A percentile compares a stretch with the other conserved stretches of the same genome.
These are phyloP conservation scores for Octopus sinensis DNA, from an alignment of 1,140 invertebrate species.

Conservation along the genomic window DNA sequence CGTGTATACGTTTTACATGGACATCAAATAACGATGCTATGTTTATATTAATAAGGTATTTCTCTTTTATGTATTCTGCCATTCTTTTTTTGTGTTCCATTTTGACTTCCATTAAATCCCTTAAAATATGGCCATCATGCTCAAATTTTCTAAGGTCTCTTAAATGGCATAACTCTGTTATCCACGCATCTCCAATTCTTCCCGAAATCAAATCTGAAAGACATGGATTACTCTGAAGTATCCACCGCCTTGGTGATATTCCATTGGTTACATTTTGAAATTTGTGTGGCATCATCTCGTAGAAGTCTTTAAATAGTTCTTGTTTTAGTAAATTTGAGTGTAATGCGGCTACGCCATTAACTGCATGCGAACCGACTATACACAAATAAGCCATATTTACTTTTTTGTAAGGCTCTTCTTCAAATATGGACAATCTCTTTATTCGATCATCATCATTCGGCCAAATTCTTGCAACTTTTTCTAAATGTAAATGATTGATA, in stretches of 20 bases:
- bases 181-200: slow-evolving; percentile 94
- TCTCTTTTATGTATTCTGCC: slow-evolving; percentile 77
- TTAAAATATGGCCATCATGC: slow-evolving; percentile 81
- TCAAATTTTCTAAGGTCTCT: slow-evolving; percentile 72
- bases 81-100: slow-evolving; percentile 87
- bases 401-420: slow-evolving; percentile 77
- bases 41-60: slow-evolving; percentile 86
- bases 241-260: slow-evolving; percentile 93
- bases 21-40: slow-evolving; percentile 92
- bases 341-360: slow-evolving; percentile 94
- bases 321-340: slow-evolving; percentile 94
- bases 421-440: slow-evolving; percentile 77
- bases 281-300: slow-evolving; percentile 87
- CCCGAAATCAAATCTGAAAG: slow-evolving; percentile 89
- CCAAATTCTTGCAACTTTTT: slow-evolving; percentile 69
- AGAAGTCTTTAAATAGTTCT: slow-evolving; percentile 85
- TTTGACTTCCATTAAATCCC: slow-evolving; percentile 85
- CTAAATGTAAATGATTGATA: slow-evolving; percentile 62
- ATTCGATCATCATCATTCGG: slow-evolving; percentile 83
- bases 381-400: slow-evolving; percentile 97
- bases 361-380: slow-evolving; percentile 92
- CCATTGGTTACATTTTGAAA: slow-evolving; percentile 99
- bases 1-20: slow-evolving; percentile 97
- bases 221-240: slow-evolving; percentile 89
- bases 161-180: slow-evolving; percentile 84